phyloP scores from a whole-genome alignment of 2,888 invertebrate genomes.

The Graphium colonna region DNA sequence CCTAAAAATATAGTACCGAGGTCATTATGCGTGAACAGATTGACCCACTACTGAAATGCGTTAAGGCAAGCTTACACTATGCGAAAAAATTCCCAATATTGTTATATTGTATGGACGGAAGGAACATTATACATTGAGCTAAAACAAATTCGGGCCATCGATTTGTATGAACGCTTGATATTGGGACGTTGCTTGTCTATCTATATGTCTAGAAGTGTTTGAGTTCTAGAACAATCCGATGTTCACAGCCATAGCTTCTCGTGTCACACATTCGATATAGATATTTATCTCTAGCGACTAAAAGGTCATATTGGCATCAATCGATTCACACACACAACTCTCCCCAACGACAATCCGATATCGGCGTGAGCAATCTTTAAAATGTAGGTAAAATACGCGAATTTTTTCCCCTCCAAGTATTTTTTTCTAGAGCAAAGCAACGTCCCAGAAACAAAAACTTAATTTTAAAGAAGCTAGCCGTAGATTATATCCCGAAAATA shows the following conservation, averaged over 20 bases:
- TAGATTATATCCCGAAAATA: constrained; percentile 17
- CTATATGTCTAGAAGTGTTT: no score
- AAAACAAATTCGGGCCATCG: constrained; percentile 42
- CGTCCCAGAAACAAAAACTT: constrained; percentile 16
- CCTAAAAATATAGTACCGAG: constrained; percentile 7
- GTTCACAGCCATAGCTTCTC: constrained; percentile 46
- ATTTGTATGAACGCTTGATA: constrained; percentile 24
- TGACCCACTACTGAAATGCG: constrained; percentile 41
- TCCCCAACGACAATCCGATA: neutral
- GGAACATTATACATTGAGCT: constrained; percentile 64
- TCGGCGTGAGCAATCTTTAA: neutral
- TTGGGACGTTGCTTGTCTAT: constrained; percentile 46
- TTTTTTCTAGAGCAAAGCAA: no score
- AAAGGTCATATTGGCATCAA: neutral
- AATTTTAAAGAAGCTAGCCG: constrained; percentile 27
- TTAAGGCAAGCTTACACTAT: constrained; percentile 59
- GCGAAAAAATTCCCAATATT: constrained; percentile 55
- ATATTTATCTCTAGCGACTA: neutral
- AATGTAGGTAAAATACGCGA: neutral
- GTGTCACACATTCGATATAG: neutral
- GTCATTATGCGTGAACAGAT: neutral
- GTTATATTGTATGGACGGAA: constrained; percentile 62
- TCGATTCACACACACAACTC: neutral
- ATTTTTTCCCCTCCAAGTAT: no score
- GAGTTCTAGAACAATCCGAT: constrained; percentile 29